Evolutionary conservation across 2,888 invertebrate genomes (phyloP), one percentile per base, ranked within the genome.

Genomic region (Oconnorella tubifera): DNA sequence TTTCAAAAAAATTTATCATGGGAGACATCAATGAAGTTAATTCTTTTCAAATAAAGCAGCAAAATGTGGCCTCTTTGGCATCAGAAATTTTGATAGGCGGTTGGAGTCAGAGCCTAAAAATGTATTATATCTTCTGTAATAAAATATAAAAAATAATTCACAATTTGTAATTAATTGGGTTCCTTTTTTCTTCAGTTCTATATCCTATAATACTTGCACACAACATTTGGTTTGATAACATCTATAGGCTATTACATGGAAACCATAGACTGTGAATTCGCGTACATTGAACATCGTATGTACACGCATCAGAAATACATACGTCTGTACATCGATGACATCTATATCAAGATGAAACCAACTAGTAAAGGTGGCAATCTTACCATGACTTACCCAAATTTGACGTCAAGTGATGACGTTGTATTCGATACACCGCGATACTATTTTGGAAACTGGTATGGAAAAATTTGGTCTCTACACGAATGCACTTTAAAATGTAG

Each of bases 231-330:
- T n/a, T n/a, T n/a, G n/a, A 40, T n/a, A 6, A 40, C 10, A 19
- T 33, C 19, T 3, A 2, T 51, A 74, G 74, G 74, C 14, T 63
- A 69, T 31, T 75, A 71, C 68, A 67, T 61, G 56, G 74, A 75
- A 63, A 70, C 67, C 4, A 74, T 75, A 1, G 66, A 68, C 19
- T 65, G 70, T 23, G 68, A 69, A 32, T 68, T 66, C 49, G 68
- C 72, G 32, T 67, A 64, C 58, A 69, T 75, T 1, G 68, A 69
- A 48, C 74, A 74, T 55, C 60, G 68, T 27, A 70, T 73, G 29
- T 75, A 72, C 62, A 63, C 71, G 23, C 75, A 75, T 64, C 74
- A 75, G 68, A 70, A 69, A 49, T 75, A 72, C 63, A 72, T 71
- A 14, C 68, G 73, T n/a, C 64, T 75, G 23, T 63, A 73, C 33